A percentile compares a stretch with the other conserved stretches of the same genome.
Evolutionary conservation across 2,113 vertebrate species (phyloP).

Genomic region (Sprattus sprattus): DNA sequence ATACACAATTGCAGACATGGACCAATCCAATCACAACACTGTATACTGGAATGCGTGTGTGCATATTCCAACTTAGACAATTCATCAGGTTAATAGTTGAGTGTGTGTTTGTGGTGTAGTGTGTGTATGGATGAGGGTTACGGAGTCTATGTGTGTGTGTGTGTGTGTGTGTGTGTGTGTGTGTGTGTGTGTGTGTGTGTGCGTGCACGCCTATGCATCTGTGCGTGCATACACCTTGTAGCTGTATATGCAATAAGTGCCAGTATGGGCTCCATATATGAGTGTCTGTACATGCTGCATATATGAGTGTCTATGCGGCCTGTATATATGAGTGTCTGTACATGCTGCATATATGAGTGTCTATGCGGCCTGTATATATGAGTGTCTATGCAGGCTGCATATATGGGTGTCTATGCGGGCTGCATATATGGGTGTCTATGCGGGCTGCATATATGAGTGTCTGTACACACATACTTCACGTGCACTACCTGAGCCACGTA

Average conservation of each 20-base stretch:
- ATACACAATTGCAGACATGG: neutral
- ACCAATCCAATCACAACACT: neutral
- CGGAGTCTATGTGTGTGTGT: neutral
- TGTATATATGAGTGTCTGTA: too few relatives aligned
- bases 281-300: too few relatives aligned
- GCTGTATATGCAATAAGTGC: neutral
- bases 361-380: too few relatives aligned
- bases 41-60: neutral
- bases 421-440: too few relatives aligned
- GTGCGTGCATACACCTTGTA: neutral
- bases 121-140: neutral
- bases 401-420: too few relatives aligned
- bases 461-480: neutral
- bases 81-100: neutral
- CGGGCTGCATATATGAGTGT: neutral
- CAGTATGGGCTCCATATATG: too few relatives aligned
- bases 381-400: too few relatives aligned
- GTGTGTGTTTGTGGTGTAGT: neutral
- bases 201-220: neutral
- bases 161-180: neutral
- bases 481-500: neutral
- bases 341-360: too few relatives aligned
- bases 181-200: neutral
- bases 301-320: too few relatives aligned
- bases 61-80: neutral